These are phyloP conservation scores for Synergus itoensis DNA, from an alignment of 2,888 invertebrate genomes.

Conservation along the genomic window DNA sequence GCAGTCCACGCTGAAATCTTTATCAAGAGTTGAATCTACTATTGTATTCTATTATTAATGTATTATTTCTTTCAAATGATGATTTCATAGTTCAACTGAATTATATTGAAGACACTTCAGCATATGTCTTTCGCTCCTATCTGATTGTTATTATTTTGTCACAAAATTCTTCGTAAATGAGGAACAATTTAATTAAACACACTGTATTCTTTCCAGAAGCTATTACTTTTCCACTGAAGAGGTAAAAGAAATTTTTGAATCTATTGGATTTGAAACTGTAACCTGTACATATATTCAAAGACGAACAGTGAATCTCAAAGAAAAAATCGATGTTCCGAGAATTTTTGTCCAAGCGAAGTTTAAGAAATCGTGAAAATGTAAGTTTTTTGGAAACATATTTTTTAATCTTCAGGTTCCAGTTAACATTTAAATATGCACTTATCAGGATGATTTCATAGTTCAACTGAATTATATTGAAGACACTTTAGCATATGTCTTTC, in stretches of 20 bases:
- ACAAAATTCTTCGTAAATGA: neutral
- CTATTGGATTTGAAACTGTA: slow-evolving; percentile 85
- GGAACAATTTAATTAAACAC: neutral
- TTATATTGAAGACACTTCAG: slow-evolving; percentile 50
- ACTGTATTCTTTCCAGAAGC: slow-evolving; percentile 79
- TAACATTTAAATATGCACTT: neutral
- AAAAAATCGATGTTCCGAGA: slow-evolving; percentile 93
- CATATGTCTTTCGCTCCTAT: slow-evolving; percentile 55
- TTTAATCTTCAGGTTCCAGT: neutral
- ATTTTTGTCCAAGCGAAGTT: slow-evolving; percentile 97
- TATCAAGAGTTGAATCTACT: too few relatives aligned
- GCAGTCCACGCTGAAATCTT: too few relatives aligned
- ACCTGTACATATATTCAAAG: slow-evolving; percentile 90
- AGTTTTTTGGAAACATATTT: neutral
- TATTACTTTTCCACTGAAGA: slow-evolving; percentile 90
- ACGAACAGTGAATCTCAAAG: slow-evolving; percentile 94
- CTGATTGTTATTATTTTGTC: slow-evolving; percentile 43
- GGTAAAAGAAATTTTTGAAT: slow-evolving; percentile 82
- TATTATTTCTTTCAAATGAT: slow-evolving; percentile 45
- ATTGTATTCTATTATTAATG: neutral
- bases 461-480: slow-evolving; percentile 52
- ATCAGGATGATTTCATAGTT: slow-evolving; percentile 55
- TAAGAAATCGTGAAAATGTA: slow-evolving; percentile 77
- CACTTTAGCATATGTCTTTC: slow-evolving; percentile 52
- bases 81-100: slow-evolving; percentile 59